Evolutionary conservation across 2,797 vertebrate genomes (phyloP).

Genomic region (Rhabdomys pumilio): DNA sequence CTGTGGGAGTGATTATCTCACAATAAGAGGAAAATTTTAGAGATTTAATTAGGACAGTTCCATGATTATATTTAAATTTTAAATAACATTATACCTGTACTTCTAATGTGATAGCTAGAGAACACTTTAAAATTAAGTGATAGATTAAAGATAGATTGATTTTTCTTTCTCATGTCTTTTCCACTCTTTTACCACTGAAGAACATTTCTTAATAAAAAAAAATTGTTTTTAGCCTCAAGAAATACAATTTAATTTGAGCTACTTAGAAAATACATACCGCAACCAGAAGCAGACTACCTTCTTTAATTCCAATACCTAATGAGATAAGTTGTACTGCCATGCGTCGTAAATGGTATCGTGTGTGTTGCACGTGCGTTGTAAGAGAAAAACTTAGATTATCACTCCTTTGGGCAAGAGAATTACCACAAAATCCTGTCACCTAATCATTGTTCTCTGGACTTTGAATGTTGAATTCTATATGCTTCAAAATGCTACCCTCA

Average conservation of each 20-base stretch:
- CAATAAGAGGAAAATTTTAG: conserved; percentile 9
- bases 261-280: neutral
- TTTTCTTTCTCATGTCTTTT: conserved; percentile 2
- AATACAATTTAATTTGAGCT: neutral
- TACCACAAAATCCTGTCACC: conserved; percentile 48
- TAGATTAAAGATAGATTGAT: conserved; percentile 33
- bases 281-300: neutral
- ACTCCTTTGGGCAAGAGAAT: conserved; percentile 35
- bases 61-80: conserved; percentile 30
- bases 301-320: neutral
- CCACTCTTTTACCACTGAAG: neutral
- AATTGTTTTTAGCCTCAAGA: neutral
- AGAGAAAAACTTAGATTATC: conserved; percentile 61
- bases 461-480: conserved; percentile 48
- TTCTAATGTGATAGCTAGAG: neutral
- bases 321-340: neutral
- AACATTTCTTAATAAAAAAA: conserved; percentile 58
- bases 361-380: conserved; percentile 33
- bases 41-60: neutral
- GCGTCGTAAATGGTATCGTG: neutral
- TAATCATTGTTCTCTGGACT: conserved; percentile 45
- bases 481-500: conserved; percentile 72
- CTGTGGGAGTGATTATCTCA: neutral
- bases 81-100: neutral
- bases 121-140: conserved; percentile 47